These are phyloP conservation scores for Conistra vaccinii DNA, from an alignment of 2,888 invertebrate genomes.

Conservation along the genomic window DNA sequence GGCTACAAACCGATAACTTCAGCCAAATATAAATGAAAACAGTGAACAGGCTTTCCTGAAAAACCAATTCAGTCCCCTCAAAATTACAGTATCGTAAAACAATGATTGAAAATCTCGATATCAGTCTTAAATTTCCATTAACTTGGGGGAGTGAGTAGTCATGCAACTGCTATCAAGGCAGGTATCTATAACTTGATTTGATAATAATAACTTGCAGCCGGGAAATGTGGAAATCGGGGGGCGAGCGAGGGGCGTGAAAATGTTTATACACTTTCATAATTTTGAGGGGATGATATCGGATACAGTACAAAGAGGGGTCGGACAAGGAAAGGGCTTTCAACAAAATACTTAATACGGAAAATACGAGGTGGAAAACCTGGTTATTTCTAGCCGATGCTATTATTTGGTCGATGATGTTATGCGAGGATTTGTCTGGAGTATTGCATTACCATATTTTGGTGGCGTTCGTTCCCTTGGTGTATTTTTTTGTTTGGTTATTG, in stretches of 20 bases:
- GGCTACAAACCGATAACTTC: neutral
- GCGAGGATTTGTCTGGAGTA: constrained; percentile 73
- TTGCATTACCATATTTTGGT: constrained; percentile 73
- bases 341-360: constrained; percentile 88
- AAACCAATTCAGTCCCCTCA: constrained; percentile 66
- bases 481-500: constrained; percentile 37
- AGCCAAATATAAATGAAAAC: constrained; percentile 50
- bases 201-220: constrained; percentile 89
- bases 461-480: constrained; percentile 43
- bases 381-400: constrained; percentile 79
- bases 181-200: constrained; percentile 89
- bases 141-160: constrained; percentile 79
- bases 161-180: constrained; percentile 85
- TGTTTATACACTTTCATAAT: constrained; percentile 91
- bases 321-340: constrained; percentile 83
- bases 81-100: constrained; percentile 88
- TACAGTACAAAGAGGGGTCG: constrained; percentile 83
- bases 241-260: constrained; percentile 87
- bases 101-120: constrained; percentile 86
- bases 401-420: constrained; percentile 74
- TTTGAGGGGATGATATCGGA: constrained; percentile 89
- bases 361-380: constrained; percentile 85
- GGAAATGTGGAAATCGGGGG: constrained; percentile 85
- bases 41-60: constrained; percentile 64
- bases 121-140: constrained; percentile 86